Percentiles rank a stretch among this genome's conserved stretches.
Conservation (phyloP, 2,888 invertebrate genomes). For the Harmothoe impar region DNA sequence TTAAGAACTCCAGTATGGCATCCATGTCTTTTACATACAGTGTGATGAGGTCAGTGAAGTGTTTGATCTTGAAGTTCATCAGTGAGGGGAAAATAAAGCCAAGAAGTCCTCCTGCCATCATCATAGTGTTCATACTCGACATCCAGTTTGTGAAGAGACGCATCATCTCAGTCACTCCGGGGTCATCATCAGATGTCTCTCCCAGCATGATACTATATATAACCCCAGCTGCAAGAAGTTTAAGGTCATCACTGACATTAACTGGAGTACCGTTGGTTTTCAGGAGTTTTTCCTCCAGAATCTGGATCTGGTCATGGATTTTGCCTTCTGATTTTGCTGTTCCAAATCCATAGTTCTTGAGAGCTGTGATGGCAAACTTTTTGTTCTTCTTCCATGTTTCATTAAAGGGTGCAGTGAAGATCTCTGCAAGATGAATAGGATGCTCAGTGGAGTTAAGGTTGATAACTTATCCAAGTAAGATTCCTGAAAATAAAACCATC, state of each 20-base stretch:
- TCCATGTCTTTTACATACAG: neutral
- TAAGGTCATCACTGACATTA: neutral
- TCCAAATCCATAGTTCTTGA: constrained; percentile 47
- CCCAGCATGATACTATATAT: constrained; percentile 15
- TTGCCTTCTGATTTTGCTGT: neutral
- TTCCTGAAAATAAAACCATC: no score
- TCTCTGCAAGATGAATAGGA: neutral
- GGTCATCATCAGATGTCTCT: neutral
- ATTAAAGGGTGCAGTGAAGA: neutral
- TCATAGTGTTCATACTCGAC: neutral
- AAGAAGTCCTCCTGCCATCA: neutral
- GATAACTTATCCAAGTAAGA: no score
- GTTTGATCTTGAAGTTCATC: neutral
- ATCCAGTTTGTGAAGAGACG: neutral
- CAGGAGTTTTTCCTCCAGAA: neutral
- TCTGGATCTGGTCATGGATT: neutral
- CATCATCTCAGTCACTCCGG: neutral
- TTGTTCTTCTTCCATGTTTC: constrained; percentile 54
- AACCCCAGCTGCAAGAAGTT: neutral
- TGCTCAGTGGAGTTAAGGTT: neutral
- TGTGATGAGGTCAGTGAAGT: neutral
- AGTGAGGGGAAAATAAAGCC: neutral
- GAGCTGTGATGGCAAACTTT: constrained; percentile 17
- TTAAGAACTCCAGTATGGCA: neutral
- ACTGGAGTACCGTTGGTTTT: neutral